Evolutionary conservation across 2,797 vertebrate genomes (phyloP).

Genomic region (Orestias chungarensis): DNA sequence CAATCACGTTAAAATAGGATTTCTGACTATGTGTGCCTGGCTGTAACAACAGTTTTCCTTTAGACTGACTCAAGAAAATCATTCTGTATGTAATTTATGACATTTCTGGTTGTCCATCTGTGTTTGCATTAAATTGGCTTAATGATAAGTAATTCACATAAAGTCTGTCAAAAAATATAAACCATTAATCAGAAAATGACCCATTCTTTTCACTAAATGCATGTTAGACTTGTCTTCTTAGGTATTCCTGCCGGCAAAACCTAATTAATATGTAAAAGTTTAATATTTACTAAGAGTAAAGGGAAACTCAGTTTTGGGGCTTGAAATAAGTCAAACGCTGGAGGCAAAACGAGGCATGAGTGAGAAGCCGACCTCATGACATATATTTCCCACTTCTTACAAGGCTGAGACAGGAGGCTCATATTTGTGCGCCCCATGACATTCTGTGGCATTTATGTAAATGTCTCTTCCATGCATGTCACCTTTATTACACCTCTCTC

Average conservation of each 20-base stretch:
- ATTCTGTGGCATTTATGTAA: constrained; percentile 33
- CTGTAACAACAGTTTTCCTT: not conserved
- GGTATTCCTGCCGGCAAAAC: not conserved
- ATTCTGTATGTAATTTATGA: not conserved
- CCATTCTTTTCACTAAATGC: not conserved
- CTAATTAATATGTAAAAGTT: not conserved
- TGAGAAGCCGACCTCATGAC: constrained; percentile 15
- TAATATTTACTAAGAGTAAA: not conserved
- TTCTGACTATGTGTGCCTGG: not conserved
- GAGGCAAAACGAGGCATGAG: not conserved
- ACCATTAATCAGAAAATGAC: not conserved
- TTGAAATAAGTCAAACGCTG: constrained; percentile 2
- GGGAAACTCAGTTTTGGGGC: constrained; percentile 11
- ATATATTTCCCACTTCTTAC: constrained; percentile 6
- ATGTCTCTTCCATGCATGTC: constrained; percentile 18
- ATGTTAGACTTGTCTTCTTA: not conserved
- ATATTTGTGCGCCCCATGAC: constrained; percentile 15
- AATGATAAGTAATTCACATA: not conserved
- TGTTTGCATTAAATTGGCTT: not conserved
- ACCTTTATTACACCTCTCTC: constrained; percentile 28
- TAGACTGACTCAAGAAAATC: not conserved
- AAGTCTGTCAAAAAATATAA: not conserved
- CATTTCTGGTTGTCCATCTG: not conserved
- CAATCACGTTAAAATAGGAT: not conserved
- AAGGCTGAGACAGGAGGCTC: constrained; percentile 7